phyloP scores from a whole-genome alignment of 2,113 vertebrate genomes.

The Etia nguti region DNA sequence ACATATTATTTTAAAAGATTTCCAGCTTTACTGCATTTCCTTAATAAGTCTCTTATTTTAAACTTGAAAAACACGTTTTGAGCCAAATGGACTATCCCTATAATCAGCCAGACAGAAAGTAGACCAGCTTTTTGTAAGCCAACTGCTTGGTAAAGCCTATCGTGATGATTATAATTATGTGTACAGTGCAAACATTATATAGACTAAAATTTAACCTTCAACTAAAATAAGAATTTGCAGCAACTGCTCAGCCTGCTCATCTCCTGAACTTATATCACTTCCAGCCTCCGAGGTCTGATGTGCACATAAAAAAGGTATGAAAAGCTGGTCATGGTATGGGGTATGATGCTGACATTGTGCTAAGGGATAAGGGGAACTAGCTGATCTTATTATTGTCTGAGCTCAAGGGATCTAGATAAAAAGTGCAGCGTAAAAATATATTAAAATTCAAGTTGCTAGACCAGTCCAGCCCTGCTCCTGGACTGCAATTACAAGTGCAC shows the following conservation, averaged over 20 bases:
- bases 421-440: neutral
- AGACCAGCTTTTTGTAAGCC: neutral
- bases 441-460: neutral
- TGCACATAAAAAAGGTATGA: neutral
- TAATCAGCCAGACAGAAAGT: neutral
- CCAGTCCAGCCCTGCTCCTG: neutral
- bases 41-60: neutral
- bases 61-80: neutral
- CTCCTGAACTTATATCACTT: neutral
- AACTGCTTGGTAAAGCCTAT: neutral
- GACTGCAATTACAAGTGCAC: constrained; percentile 8
- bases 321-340: neutral
- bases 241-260: neutral
- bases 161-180: neutral
- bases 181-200: neutral
- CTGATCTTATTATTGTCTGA: neutral
- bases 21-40: neutral
- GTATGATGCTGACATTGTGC: neutral
- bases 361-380: neutral
- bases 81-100: neutral
- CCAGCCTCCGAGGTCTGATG: neutral
- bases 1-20: rapidly evolving
- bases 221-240: neutral
- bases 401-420: neutral
- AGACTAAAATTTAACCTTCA: neutral